A percentile compares a stretch with the other conserved stretches of the same genome.
These are phyloP conservation scores for Rachycentron canadum DNA, from an alignment of 2,797 vertebrate species.

Conservation along the genomic window DNA sequence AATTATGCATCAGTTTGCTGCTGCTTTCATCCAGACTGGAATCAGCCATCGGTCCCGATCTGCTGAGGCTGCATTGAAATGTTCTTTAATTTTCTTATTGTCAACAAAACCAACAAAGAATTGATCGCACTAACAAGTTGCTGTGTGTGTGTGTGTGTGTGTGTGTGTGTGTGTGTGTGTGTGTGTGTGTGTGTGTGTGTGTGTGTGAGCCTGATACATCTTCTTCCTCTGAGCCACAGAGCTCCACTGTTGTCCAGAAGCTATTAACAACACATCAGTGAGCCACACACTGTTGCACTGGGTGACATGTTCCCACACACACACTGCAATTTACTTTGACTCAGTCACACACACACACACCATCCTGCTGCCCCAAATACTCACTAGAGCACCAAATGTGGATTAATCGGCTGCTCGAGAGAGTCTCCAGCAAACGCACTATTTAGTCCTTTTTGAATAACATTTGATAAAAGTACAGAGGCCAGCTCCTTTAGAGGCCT, in stretches of 20 bases:
- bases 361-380: conserved; percentile 6
- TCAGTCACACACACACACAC: not conserved
- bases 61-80: not conserved
- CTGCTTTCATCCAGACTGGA: conserved; percentile 8
- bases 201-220: not conserved
- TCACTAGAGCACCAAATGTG: conserved; percentile 11
- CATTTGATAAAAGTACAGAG: not conserved
- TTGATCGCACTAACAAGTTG: not conserved
- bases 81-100: not conserved
- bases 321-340: not conserved
- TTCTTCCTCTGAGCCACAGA: not conserved
- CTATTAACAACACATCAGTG: not conserved
- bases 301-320: not conserved
- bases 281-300: conserved; percentile 1
- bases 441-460: not conserved
- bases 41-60: not conserved
- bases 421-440: not conserved
- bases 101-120: not conserved
- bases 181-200: not conserved
- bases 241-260: not conserved
- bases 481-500: not conserved
- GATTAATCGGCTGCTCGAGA: not conserved
- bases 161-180: too few species aligned
- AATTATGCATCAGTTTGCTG: conserved; percentile 34
- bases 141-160: not conserved